Conservation (phyloP, 2,888 invertebrate genomes). For the Phaedon cochleariae region DNA sequence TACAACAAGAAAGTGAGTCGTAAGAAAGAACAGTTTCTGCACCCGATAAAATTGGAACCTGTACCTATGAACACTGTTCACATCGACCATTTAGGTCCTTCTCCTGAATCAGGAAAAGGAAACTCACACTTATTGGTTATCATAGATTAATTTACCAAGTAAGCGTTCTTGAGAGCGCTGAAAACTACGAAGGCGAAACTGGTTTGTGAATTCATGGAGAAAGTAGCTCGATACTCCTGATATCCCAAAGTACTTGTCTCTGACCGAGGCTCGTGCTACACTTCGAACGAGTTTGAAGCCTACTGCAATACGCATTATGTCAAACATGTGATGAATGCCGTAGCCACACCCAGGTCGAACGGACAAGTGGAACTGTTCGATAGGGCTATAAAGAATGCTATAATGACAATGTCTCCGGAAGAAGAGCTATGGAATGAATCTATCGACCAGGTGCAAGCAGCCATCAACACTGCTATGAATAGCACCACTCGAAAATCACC, state of each 20-base stretch:
- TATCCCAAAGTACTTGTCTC: constrained; percentile 30
- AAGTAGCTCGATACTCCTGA: constrained; percentile 30
- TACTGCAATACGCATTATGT: constrained; percentile 3
- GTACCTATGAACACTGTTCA: constrained; percentile 44
- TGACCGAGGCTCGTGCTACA: constrained; percentile 36
- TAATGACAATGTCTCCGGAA: constrained; percentile 13
- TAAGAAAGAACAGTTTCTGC: constrained; percentile 49
- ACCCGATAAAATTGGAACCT: constrained; percentile 50
- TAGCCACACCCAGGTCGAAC: constrained; percentile 36
- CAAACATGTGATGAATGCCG: constrained; percentile 36
- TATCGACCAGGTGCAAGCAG: constrained; percentile 13
- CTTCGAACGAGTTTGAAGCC: constrained; percentile 15
- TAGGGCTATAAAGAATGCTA: neutral
- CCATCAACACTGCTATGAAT: constrained; percentile 21
- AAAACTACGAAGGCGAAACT: constrained; percentile 20
- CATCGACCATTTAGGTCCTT: constrained; percentile 45
- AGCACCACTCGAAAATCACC: no score
- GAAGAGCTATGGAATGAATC: constrained; percentile 27
- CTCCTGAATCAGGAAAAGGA: constrained; percentile 34
- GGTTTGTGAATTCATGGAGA: constrained; percentile 23
- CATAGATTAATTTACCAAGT: constrained; percentile 52
- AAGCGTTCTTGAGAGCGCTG: constrained; percentile 45
- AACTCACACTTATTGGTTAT: constrained; percentile 44
- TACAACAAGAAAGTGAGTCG: constrained; percentile 50
- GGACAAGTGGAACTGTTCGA: constrained; percentile 34